Evolutionary conservation across 2,113 vertebrate species (phyloP), one percentile per base, ranked within the genome.

Genomic region (Ammodytes marinus): DNA sequence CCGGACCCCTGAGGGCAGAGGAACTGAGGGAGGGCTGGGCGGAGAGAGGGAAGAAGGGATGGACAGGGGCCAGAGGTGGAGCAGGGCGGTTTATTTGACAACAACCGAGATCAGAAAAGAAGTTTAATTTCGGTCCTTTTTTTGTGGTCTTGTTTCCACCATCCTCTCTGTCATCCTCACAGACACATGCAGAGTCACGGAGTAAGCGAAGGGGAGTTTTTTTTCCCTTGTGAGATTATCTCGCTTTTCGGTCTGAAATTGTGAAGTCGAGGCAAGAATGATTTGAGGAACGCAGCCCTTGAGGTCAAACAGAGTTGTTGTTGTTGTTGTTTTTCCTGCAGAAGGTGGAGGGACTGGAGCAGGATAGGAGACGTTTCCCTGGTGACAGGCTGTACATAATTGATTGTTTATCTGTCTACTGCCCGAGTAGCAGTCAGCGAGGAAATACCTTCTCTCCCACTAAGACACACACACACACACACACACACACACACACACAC

Each of bases 401-500:
- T 94, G 93, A 95, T 95, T 93, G 92, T 95, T 93, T 94, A 90
- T 95, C 92, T 90, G 92, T 91, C 88, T 87, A 45, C 89, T 88
- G 86, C 88, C 88, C 87, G 88, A 91, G 89, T 86, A 73, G 88
- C 67, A 81, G 82, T 64, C 69, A 61, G 75, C 3, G 17, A 86
- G 67, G 86, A 86, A 85, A 84, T 77, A 74, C 80, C 58, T 50
- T 6, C 37, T 39, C 61, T 11, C 6, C 1, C 68, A 17, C 45
- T 19, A 27, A 27, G 2, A 27, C 79, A 72, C 17, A 8, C 57
- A 50, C 0, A 3, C 52, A 53, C 17, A 3, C 17, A n/a, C 52
- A 3, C 17, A 35, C 4, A 5, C 59, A 27, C 60, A 45, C 72
- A 66, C 14, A 53, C 27, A n/a, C 17, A 19, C 14, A 45, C 60